Percentiles rank a stretch among this genome's conserved stretches.
Evolutionary conservation across 2,113 vertebrate species (phyloP).

Genomic region (Theristicus caerulescens): DNA sequence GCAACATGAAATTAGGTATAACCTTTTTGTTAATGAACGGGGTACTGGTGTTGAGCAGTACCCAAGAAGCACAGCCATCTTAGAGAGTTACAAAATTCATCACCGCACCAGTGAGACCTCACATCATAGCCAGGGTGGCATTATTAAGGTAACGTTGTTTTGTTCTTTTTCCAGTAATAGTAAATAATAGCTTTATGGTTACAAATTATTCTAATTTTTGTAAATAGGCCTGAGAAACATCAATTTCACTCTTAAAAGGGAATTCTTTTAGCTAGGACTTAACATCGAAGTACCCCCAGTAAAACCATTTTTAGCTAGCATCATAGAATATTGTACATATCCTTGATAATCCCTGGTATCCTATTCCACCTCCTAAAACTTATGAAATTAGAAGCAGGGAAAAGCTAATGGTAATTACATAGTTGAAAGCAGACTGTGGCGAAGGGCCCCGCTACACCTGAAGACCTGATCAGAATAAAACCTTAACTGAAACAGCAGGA

Average conservation of each 20-base stretch:
- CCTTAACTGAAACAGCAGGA: not conserved
- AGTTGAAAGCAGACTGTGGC: not conserved
- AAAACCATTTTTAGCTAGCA: not conserved
- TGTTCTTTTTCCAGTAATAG: not conserved
- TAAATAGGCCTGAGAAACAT: not conserved
- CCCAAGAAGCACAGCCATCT: conserved; percentile 47
- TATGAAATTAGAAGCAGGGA: not conserved
- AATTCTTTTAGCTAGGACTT: not conserved
- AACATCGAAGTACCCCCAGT: not conserved
- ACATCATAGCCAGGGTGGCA: conserved; percentile 46
- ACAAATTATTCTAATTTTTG: not conserved
- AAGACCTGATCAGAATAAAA: not conserved
- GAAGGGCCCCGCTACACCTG: not conserved
- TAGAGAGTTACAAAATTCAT: conserved; percentile 68
- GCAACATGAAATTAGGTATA: not conserved
- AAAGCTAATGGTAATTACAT: not conserved
- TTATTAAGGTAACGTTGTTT: conserved; percentile 54
- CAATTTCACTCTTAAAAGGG: not conserved
- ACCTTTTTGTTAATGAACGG: not conserved
- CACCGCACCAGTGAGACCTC: conserved; percentile 56
- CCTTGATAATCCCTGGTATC: not conserved
- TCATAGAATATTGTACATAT: not conserved
- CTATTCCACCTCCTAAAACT: not conserved
- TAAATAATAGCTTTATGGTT: not conserved
- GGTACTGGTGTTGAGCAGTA: conserved; percentile 65